Conservation (phyloP, 2,888 invertebrate genomes). For the Eupithecia subfuscata region DNA sequence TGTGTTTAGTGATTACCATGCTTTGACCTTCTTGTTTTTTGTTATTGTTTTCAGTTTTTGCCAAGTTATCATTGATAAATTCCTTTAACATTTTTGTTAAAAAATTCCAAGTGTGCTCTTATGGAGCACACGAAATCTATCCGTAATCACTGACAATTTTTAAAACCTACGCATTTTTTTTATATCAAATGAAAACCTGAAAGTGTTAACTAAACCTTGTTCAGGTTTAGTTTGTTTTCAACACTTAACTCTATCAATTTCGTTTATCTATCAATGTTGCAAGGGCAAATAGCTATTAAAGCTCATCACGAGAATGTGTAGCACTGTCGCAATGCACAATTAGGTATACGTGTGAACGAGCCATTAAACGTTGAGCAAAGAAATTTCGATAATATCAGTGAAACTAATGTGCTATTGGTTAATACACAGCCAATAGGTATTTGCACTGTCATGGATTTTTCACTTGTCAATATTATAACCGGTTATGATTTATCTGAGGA, state of each 20-base stretch:
- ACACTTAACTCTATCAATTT: conserved; percentile 23
- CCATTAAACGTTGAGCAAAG: conserved; percentile 40
- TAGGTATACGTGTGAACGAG: conserved; percentile 44
- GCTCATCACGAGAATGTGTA: conserved; percentile 54
- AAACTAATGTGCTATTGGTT: conserved; percentile 25
- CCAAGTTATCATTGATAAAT: neutral
- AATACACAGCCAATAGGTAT: neutral
- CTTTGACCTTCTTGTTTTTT: too few species aligned
- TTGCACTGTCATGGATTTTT: neutral
- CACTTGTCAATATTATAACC: neutral
- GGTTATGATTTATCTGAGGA: neutral
- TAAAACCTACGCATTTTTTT: neutral
- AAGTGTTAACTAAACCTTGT: too few species aligned
- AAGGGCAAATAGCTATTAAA: conserved; percentile 59
- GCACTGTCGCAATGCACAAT: conserved; percentile 47
- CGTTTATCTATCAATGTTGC: conserved; percentile 53
- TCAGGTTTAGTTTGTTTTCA: neutral
- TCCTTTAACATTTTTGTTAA: neutral
- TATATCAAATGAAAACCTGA: neutral
- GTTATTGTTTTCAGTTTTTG: neutral
- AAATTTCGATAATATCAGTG: conserved; percentile 37
- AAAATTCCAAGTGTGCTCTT: neutral
- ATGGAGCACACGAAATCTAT: neutral
- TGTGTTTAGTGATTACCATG: too few species aligned
- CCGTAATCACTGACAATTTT: neutral